Evolutionary conservation across 2,113 vertebrate species (phyloP), one percentile per base, ranked within the genome.

Genomic region (Callipepla californica): DNA sequence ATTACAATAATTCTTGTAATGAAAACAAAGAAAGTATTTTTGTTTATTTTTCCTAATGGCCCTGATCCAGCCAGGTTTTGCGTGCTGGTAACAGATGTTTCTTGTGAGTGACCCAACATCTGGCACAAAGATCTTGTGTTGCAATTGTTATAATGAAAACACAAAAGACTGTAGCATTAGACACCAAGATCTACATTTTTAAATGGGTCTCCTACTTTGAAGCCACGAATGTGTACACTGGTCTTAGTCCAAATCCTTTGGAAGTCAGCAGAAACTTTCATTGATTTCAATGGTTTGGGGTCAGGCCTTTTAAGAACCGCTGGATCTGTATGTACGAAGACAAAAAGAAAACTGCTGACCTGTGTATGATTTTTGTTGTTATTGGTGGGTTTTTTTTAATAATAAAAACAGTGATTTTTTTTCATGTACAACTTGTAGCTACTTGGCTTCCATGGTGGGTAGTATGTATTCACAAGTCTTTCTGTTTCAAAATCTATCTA

Each of bases 21-120:
- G 3, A 91, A 95, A 95, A 96, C 91, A 96, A 87, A 89, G 78
- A 92, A 90, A 91, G 67, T 89, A 89, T 93, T 95, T 92, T 94
- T 96, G 91, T 94, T 96, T 96, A 70, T 93, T 94, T 95, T 96
- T 95, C 84, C 72, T 96, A 91, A 91, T 96, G 93, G 94, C 94
- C 87, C 78, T 67, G 95, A 89, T 92, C 94, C 89, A 95, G 81
- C 13, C 87, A 94, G 96, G 87, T 96, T 93, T 96, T 93, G 95
- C 75, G 67, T 96, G 92, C 91, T 93, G 84, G 59, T 94, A 96
- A 87, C 95, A 94, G 94, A 96, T 96, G 96, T 95, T 96, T 94
- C 92, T 95, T 0, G 67, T 93, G 94, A 94, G 55, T 92, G 94
- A 96, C 78, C 91, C 89, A 94, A 93, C 95, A 94, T 96, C 95